phyloP scores from a whole-genome alignment of 1,140 invertebrate genomes.

The Monomorium pharaonis region DNA sequence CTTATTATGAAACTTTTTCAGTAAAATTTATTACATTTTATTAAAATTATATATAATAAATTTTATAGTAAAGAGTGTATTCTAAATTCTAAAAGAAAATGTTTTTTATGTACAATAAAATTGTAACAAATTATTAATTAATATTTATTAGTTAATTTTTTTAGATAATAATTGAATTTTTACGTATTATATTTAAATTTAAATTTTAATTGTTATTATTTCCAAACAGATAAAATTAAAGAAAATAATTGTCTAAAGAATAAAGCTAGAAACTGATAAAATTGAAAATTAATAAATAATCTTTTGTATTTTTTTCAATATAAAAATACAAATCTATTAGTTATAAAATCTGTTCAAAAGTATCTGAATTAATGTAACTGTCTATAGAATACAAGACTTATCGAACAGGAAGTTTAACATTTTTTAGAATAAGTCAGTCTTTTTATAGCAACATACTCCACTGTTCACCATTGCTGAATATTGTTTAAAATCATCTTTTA shows the following conservation, averaged over 20 bases:
- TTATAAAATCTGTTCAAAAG: neutral
- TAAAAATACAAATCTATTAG: neutral
- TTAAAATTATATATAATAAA: too few species aligned
- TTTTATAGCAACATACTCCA: neutral
- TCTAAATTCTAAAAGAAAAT: too few species aligned
- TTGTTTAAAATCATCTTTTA: neutral
- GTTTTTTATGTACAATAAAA: neutral
- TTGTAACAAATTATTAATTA: conserved; percentile 7
- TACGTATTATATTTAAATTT: neutral
- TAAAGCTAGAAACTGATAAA: neutral
- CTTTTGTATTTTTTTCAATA: too few species aligned
- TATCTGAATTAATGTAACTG: neutral
- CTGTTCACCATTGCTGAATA: neutral
- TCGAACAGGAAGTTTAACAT: neutral
- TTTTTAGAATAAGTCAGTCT: neutral
- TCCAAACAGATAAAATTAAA: neutral
- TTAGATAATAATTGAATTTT: neutral
- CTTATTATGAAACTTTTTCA: too few species aligned
- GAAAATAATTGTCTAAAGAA: neutral
- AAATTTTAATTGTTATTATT: neutral
- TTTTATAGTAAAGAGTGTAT: too few species aligned
- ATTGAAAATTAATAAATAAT: neutral
- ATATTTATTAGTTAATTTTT: neutral
- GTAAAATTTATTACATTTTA: too few species aligned
- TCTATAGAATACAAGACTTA: neutral